phyloP scores from a whole-genome alignment of 2,113 vertebrate genomes.

The Mesitornis unicolor region DNA sequence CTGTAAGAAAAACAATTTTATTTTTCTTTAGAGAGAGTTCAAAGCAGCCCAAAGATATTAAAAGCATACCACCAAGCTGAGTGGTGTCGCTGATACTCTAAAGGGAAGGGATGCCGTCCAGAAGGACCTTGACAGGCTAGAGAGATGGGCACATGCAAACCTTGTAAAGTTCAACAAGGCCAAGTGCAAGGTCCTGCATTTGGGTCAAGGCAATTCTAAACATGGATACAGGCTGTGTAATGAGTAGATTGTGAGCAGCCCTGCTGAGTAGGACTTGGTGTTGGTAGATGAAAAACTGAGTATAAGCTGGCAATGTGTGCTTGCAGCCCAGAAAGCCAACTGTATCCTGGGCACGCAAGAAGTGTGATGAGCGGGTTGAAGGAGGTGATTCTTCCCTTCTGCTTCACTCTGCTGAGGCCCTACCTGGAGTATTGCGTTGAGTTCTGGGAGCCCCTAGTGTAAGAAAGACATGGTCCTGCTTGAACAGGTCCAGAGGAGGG shows the following conservation, averaged over 20 bases:
- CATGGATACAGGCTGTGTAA: not conserved
- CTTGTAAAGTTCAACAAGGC: not conserved
- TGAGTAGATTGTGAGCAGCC: not conserved
- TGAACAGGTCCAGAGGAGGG: fast-evolving
- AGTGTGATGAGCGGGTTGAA: not conserved
- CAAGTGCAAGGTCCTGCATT: not conserved
- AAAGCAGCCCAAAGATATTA: not conserved
- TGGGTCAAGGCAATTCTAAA: not conserved
- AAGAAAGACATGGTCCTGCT: not conserved
- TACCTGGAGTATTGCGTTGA: not conserved
- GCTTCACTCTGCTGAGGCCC: not conserved
- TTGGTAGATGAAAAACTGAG: not conserved
- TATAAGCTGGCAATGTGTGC: not conserved
- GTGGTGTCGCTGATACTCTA: not conserved
- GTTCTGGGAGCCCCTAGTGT: not conserved
- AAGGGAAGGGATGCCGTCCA: not conserved
- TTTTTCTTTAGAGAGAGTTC: not conserved
- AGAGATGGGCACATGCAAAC: not conserved
- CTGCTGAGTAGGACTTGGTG: not conserved
- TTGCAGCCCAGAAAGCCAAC: not conserved
- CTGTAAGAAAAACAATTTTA: not conserved
- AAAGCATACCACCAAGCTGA: not conserved
- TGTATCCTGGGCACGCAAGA: not conserved
- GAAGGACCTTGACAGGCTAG: not conserved
- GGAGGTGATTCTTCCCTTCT: not conserved